phyloP scores from a whole-genome alignment of 2,888 invertebrate genomes.

The Cyclophora albipunctata region DNA sequence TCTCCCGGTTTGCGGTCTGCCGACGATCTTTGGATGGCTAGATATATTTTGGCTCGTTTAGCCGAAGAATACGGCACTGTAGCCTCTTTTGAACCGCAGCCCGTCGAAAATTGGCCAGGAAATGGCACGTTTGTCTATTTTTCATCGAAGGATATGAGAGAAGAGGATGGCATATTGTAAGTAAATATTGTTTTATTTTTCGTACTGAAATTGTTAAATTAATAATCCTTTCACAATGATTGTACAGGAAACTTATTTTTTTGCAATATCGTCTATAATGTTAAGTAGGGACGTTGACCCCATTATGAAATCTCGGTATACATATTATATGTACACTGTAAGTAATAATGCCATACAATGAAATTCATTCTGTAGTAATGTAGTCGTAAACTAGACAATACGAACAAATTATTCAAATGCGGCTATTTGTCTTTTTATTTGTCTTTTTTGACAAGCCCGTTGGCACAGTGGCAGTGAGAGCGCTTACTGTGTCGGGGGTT shows the following conservation, averaged over 20 bases:
- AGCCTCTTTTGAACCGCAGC: slow-evolving; percentile 81
- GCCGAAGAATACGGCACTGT: slow-evolving; percentile 90
- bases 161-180: slow-evolving; percentile 83
- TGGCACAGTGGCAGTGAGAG: too few relatives aligned
- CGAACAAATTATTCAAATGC: slow-evolving; percentile 3
- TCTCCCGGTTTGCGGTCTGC: slow-evolving; percentile 87
- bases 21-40: slow-evolving; percentile 92
- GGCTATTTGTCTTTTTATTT: slow-evolving; percentile 3
- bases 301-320: too few relatives aligned
- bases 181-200: slow-evolving; percentile 16
- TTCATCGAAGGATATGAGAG: slow-evolving; percentile 90
- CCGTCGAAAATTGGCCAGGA: slow-evolving; percentile 91
- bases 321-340: too few relatives aligned
- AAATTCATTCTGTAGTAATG: too few relatives aligned
- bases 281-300: too few relatives aligned
- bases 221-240: background rate
- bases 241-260: too few relatives aligned
- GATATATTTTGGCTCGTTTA: slow-evolving; percentile 87
- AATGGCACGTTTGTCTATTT: slow-evolving; percentile 93
- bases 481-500: too few relatives aligned
- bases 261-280: too few relatives aligned
- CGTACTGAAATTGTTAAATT: background rate
- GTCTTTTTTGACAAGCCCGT: too few relatives aligned
- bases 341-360: too few relatives aligned
- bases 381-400: too few relatives aligned